Evolutionary conservation across 2,113 vertebrate genomes (phyloP).

Genomic region (Cyanistes caeruleus): DNA sequence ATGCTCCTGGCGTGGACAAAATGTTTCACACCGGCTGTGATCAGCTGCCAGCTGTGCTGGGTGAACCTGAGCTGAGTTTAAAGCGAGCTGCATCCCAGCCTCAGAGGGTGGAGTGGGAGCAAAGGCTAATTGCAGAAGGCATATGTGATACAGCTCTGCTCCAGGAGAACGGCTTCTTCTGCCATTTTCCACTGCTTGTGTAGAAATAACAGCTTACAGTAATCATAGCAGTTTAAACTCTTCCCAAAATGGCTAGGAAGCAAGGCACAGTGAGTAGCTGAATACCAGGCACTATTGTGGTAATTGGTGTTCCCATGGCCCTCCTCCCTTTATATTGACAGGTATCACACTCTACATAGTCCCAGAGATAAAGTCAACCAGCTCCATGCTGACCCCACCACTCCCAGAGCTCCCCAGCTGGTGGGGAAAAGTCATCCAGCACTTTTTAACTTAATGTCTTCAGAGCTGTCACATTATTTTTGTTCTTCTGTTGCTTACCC

Average conservation of each 20-base stretch:
- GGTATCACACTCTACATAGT: accelerated
- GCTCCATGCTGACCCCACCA: background rate
- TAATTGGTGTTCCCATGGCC: background rate
- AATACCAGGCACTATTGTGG: accelerated
- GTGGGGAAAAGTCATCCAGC: background rate
- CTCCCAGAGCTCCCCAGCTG: background rate
- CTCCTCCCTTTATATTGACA: background rate
- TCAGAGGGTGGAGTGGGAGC: background rate
- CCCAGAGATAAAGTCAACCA: no score
- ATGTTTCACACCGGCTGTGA: background rate
- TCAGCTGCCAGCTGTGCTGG: background rate
- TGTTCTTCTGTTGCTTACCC: background rate
- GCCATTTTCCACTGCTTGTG: background rate
- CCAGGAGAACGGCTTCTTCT: background rate
- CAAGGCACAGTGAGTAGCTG: no score
- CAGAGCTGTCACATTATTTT: background rate
- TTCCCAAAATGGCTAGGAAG: background rate
- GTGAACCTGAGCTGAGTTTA: background rate
- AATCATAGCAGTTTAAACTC: background rate
- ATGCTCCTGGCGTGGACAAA: background rate
- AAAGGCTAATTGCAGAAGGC: background rate
- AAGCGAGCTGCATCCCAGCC: background rate
- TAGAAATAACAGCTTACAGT: background rate
- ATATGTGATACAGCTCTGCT: background rate
- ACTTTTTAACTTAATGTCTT: background rate